These are phyloP conservation scores for Amphiprion ocellaris DNA, from an alignment of 2,113 vertebrate genomes.

Conservation along the genomic window DNA sequence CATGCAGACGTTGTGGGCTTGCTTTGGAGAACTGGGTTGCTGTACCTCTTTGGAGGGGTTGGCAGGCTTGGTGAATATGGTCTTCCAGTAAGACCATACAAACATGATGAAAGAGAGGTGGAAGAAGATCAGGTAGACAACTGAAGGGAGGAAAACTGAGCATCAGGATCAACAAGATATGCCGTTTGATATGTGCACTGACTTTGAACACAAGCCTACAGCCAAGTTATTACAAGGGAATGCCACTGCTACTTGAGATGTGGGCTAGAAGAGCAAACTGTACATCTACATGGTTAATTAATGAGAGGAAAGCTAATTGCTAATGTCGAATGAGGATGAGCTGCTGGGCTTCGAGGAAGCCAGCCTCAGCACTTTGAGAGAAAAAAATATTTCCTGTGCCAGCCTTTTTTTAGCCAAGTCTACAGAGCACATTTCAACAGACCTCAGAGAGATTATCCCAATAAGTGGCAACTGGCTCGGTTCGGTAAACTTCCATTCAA, in stretches of 20 bases:
- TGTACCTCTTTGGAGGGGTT: constrained; percentile 95
- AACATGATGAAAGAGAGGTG: constrained; percentile 97
- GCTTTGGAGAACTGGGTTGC: neutral
- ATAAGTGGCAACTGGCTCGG: constrained; percentile 16
- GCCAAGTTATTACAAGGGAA: neutral
- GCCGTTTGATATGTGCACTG: neutral
- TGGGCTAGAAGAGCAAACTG: constrained; percentile 20
- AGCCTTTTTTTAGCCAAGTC: constrained; percentile 37
- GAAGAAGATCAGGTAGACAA: constrained; percentile 95
- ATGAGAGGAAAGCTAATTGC: constrained; percentile 26
- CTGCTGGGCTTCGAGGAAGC: constrained; percentile 19
- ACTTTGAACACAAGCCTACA: neutral
- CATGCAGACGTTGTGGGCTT: neutral
- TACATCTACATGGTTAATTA: constrained; percentile 32
- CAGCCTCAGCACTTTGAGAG: constrained; percentile 50
- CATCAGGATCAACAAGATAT: constrained; percentile 35
- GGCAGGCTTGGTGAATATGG: constrained; percentile 93
- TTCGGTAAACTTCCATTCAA: constrained; percentile 5
- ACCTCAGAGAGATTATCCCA: constrained; percentile 3
- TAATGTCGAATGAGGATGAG: constrained; percentile 38
- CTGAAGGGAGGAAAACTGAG: constrained; percentile 85
- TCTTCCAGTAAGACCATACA: constrained; percentile 98
- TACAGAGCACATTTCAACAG: constrained; percentile 36
- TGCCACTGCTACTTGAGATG: neutral
- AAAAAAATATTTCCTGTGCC: constrained; percentile 38